phyloP scores from a whole-genome alignment of 2,797 vertebrate genomes.

The Phrynocephalus guinanensis region DNA sequence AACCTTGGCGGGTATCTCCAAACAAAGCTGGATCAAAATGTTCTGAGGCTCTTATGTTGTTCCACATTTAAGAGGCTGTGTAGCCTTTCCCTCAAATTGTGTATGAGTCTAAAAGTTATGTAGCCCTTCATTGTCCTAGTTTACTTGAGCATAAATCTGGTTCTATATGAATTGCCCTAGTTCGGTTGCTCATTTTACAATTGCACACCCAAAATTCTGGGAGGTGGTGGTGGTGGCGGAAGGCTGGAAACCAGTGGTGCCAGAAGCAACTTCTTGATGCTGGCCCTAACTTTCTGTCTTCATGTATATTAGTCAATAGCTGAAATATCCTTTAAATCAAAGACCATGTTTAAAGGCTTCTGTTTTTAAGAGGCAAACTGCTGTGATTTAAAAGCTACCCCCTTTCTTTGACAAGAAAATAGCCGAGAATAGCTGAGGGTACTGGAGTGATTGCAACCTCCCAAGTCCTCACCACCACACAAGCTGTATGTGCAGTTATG shows the following conservation, averaged over 20 bases:
- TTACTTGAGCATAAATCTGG: not conserved
- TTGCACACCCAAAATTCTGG: not conserved
- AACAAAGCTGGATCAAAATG: no score
- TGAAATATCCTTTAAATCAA: slow-evolving; percentile 19
- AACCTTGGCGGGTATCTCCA: not conserved
- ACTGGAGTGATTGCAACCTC: not conserved
- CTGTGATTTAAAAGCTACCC: slow-evolving; percentile 38
- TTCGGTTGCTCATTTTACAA: not conserved
- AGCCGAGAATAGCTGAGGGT: not conserved
- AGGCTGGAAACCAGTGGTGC: not conserved
- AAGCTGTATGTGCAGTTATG: slow-evolving; percentile 56
- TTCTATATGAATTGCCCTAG: not conserved
- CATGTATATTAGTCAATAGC: not conserved
- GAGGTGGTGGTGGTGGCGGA: no score
- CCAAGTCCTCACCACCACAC: no score
- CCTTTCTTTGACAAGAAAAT: slow-evolving; percentile 14
- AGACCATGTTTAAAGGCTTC: not conserved
- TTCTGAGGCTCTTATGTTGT: no score
- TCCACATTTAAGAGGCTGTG: no score
- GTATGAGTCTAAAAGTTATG: no score
- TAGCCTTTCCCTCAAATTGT: no score
- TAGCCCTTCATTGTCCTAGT: no score
- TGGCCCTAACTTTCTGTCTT: not conserved
- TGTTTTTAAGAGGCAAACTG: slow-evolving; percentile 30
- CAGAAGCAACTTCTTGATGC: not conserved